Conservation (phyloP, 2,113 vertebrate species). For the Trachemys scripta region DNA sequence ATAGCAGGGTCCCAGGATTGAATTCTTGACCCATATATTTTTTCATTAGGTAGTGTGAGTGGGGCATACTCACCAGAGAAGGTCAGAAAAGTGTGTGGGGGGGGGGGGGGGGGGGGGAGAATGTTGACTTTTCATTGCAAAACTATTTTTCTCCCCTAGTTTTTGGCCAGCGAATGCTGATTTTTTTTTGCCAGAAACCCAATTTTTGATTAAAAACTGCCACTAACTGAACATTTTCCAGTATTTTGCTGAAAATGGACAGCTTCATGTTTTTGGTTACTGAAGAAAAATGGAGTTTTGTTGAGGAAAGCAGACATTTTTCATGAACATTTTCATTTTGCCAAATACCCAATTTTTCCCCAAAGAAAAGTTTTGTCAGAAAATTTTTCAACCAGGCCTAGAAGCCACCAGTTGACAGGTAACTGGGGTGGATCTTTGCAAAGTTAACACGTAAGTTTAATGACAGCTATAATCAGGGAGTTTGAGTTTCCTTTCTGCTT, state of each 20-base stretch:
- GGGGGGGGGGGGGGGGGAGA: not conserved
- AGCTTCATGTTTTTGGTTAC: not conserved
- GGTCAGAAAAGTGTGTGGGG: not conserved
- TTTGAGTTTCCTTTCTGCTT: conserved; percentile 52
- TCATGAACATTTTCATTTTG: not conserved
- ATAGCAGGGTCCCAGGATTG: not conserved
- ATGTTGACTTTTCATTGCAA: not conserved
- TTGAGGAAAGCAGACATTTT: no score
- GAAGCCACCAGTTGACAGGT: conserved; percentile 33
- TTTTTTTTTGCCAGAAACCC: not conserved
- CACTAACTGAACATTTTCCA: not conserved
- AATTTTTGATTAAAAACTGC: not conserved
- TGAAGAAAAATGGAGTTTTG: not conserved
- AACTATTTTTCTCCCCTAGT: not conserved
- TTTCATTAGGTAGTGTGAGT: not conserved
- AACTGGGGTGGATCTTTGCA: conserved; percentile 56
- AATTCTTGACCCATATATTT: not conserved
- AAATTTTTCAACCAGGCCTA: conserved; percentile 57
- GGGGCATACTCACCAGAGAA: no score
- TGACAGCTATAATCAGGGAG: conserved; percentile 42
- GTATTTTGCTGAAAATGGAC: not conserved
- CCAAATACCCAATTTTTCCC: conserved; percentile 13
- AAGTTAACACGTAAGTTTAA: conserved; percentile 51
- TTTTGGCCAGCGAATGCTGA: not conserved
- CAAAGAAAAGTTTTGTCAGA: conserved; percentile 50